These are phyloP conservation scores for Dinothrombium tinctorium DNA, from an alignment of 1,140 invertebrate genomes.

Conservation along the genomic window DNA sequence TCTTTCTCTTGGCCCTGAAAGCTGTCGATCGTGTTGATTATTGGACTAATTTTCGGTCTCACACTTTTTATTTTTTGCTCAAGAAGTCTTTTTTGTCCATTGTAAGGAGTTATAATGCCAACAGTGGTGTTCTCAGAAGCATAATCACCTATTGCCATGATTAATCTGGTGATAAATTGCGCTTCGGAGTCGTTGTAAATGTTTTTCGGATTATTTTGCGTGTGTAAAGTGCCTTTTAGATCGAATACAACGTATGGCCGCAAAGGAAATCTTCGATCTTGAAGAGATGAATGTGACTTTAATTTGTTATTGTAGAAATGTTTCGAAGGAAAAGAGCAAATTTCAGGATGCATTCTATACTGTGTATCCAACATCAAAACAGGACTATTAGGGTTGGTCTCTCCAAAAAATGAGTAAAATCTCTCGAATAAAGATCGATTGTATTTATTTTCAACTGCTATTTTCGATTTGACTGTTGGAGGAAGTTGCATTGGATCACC, in stretches of 20 bases:
- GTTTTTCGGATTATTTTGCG: constrained; percentile 11
- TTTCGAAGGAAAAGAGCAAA: constrained; percentile 43
- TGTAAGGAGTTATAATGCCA: constrained; percentile 49
- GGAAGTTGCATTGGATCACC: constrained; percentile 69
- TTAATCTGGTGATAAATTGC: constrained; percentile 25
- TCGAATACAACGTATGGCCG: constrained; percentile 31
- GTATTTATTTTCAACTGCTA: constrained; percentile 19
- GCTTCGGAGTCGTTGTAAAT: constrained; percentile 22
- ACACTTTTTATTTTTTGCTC: constrained; percentile 9
- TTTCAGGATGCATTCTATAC: constrained; percentile 63
- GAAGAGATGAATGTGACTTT: constrained; percentile 20
- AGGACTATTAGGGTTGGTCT: constrained; percentile 6
- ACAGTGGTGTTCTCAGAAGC: not conserved
- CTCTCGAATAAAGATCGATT: constrained; percentile 25
- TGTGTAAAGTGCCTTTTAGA: constrained; percentile 15
- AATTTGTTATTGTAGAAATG: constrained; percentile 45
- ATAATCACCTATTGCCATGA: constrained; percentile 24
- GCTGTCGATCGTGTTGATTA: constrained; percentile 67
- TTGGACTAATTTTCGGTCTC: constrained; percentile 23
- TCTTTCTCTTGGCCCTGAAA: constrained; percentile 79
- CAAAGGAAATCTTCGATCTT: constrained; percentile 19
- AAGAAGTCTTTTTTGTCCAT: constrained; percentile 33
- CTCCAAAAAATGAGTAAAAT: constrained; percentile 16
- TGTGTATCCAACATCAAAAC: constrained; percentile 40
- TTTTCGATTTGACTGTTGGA: constrained; percentile 48